Evolutionary conservation across 2,888 invertebrate genomes (phyloP), one percentile per base, ranked within the genome.

Genomic region (Aleiodes testaceus): DNA sequence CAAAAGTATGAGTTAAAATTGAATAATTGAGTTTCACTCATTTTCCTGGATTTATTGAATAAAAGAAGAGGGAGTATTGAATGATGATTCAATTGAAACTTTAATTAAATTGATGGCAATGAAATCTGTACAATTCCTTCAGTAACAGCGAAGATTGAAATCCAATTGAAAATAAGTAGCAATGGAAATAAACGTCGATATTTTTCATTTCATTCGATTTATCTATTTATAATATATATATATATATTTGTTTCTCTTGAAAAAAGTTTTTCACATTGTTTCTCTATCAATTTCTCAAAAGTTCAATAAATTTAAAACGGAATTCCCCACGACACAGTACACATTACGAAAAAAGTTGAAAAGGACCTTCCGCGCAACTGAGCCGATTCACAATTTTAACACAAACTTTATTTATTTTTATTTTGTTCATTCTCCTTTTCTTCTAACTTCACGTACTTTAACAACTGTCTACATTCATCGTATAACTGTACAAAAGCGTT

Each of bases 401-500:
- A 55, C 55, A 67, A 22, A 20, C 11, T 42, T 36, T n/a, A 1
- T 55, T 49, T 1, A 65, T 65, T 22, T 16, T 14, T 14, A 12
- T 9, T 42, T 36, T 26, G 1, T 55, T 49, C 1, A 65, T 65
- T 22, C 11, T 14, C 3, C 36, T 18, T 4, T 18, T 11, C 50
- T 26, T 3, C 7, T 9, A 14, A 12, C 9, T 50, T 52, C 36
- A 36, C 3, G 36, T 45, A 20, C 47, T 47, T 47, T 26, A 55
- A 44, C 50, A 69, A 61, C 18, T 68, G 68, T 69, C 49, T 50
- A 70, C 22, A 65, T 70, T 70, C 53, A 70, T 65, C 18, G 45
- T 53, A 64, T 69, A 65, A 65, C 69, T 69, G 69, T 70, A 70
- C 69, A 70, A 70, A 36, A 70, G 69, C 30, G 11, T 5, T 69